Evolutionary conservation across 2,797 vertebrate species (phyloP).

Genomic region (Phrynocephalus guinanensis): DNA sequence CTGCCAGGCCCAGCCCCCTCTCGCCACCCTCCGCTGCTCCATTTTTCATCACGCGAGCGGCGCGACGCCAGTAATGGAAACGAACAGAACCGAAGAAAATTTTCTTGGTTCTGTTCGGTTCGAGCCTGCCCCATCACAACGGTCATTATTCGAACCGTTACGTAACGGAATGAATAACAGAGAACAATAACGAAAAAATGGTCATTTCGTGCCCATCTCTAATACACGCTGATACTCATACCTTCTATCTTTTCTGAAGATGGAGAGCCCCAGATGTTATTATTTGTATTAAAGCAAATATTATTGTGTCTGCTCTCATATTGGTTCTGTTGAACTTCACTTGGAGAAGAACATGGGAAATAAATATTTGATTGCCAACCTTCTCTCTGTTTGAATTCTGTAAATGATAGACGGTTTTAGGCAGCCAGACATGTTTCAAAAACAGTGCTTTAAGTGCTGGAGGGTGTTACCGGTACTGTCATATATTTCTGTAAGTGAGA

Average conservation of each 20-base stretch:
- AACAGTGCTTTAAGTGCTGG: constrained; percentile 1
- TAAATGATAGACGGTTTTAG: background rate
- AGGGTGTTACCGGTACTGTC: background rate
- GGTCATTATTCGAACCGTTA: too few relatives aligned
- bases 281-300: background rate
- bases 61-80: too few relatives aligned
- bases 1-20: too few relatives aligned
- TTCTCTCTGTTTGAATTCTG: constrained; percentile 18
- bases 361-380: background rate
- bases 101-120: too few relatives aligned
- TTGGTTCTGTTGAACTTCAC: background rate
- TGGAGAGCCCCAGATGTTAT: background rate
- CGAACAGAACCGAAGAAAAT: too few relatives aligned
- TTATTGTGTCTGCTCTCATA: constrained; percentile 6
- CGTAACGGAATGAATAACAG: too few relatives aligned
- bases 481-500: constrained; percentile 8
- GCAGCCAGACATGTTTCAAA: constrained; percentile 13
- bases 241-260: background rate
- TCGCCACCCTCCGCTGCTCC: too few relatives aligned
- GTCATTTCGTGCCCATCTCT: too few relatives aligned
- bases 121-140: too few relatives aligned
- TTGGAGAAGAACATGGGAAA: background rate
- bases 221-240: background rate
- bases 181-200: too few relatives aligned
- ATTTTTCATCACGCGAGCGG: too few relatives aligned